phyloP scores from a whole-genome alignment of 2,797 vertebrate genomes.

The Kryptolebias ocellatus region DNA sequence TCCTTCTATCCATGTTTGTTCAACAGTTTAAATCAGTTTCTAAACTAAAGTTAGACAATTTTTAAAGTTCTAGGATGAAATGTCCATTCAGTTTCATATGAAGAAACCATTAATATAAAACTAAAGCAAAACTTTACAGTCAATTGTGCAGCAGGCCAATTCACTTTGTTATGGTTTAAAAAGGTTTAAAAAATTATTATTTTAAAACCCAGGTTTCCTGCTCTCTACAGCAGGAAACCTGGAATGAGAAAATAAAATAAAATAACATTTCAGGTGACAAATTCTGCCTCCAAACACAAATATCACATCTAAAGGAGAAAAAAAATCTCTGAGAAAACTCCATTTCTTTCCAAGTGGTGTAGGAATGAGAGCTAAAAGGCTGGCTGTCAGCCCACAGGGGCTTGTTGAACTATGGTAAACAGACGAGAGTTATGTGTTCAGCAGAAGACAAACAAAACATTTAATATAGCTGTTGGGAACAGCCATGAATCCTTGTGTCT shows the following conservation, averaged over 20 bases:
- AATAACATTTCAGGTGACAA: conserved; percentile 9
- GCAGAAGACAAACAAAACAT: conserved; percentile 57
- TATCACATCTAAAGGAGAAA: conserved; percentile 7
- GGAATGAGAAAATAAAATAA: conserved; percentile 1
- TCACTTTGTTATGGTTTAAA: too few relatives aligned
- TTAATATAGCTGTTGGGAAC: conserved; percentile 33
- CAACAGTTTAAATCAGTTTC: too few relatives aligned
- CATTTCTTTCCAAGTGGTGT: conserved; percentile 33
- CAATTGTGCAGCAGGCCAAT: too few relatives aligned
- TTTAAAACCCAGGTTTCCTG: too few relatives aligned
- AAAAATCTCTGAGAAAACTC: conserved; percentile 3
- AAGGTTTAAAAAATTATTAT: too few relatives aligned
- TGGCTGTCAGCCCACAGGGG: conserved; percentile 40
- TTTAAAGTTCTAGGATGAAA: too few relatives aligned
- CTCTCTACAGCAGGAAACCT: not conserved
- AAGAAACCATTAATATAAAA: too few relatives aligned
- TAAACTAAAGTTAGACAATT: too few relatives aligned
- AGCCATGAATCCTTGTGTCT: conserved; percentile 33
- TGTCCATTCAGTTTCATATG: too few relatives aligned
- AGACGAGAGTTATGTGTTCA: conserved; percentile 41
- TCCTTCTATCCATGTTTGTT: too few relatives aligned
- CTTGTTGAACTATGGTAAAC: conserved; percentile 52
- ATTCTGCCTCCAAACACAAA: conserved; percentile 18
- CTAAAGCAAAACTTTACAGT: too few relatives aligned
- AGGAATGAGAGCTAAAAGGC: conserved; percentile 30